These are phyloP conservation scores for Pomacea maculata DNA, from an alignment of 1,140 invertebrate genomes.

Conservation along the genomic window DNA sequence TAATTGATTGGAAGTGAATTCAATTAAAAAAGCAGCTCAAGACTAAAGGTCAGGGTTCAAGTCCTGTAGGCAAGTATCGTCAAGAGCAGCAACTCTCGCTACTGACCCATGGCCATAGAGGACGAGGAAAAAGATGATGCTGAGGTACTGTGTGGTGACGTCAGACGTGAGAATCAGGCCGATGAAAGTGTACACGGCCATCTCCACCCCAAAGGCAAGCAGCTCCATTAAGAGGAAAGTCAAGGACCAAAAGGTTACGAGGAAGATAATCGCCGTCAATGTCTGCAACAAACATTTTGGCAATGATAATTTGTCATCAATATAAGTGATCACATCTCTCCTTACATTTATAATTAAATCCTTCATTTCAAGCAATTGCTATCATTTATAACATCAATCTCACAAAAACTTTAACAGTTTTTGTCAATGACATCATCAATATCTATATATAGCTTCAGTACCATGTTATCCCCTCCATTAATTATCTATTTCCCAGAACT, in stretches of 20 bases:
- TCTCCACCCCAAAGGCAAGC: conserved; percentile 48
- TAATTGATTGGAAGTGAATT: background rate
- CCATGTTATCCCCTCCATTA: too few relatives aligned
- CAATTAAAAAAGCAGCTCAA: background rate
- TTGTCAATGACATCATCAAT: too few relatives aligned
- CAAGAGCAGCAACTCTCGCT: too few relatives aligned
- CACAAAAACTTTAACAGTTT: too few relatives aligned
- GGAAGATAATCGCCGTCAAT: conserved; percentile 35
- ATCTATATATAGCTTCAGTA: too few relatives aligned
- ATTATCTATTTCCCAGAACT: too few relatives aligned
- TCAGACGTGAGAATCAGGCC: conserved; percentile 57
- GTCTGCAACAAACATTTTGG: conserved; percentile 7
- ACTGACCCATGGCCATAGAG: conserved; percentile 42
- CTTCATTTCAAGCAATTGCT: too few relatives aligned
- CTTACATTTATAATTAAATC: too few relatives aligned
- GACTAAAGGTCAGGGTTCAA: background rate
- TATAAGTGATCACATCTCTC: too few relatives aligned
- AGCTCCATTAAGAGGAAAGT: conserved; percentile 48
- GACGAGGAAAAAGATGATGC: conserved; percentile 44
- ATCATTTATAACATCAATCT: too few relatives aligned
- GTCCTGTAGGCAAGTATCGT: background rate
- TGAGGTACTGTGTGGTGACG: conserved; percentile 40
- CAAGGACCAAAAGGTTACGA: conserved; percentile 45
- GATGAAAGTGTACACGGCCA: conserved; percentile 51
- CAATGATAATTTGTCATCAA: too few relatives aligned